phyloP scores from a whole-genome alignment of 1,140 invertebrate species.

The Megalopta genalis region DNA sequence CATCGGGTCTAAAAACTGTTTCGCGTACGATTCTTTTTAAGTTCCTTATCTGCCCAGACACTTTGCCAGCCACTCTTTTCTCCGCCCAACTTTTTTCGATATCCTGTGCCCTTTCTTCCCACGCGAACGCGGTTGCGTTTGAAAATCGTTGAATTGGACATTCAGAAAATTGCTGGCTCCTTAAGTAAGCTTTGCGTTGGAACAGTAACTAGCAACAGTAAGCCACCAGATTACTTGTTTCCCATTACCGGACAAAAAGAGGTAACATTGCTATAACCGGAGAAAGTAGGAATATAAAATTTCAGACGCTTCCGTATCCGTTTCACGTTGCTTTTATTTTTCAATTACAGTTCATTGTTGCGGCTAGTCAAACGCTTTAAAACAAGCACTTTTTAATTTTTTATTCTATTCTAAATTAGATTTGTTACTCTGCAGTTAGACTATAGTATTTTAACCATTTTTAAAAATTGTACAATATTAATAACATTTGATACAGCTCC shows the following conservation, averaged over 20 bases:
- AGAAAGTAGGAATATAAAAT: too few species aligned
- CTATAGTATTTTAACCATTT: too few species aligned
- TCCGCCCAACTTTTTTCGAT: background rate
- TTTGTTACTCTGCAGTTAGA: too few species aligned
- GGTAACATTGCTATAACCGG: background rate
- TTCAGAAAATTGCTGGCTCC: conserved; percentile 2
- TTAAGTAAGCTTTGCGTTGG: conserved; percentile 8
- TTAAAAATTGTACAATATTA: too few species aligned
- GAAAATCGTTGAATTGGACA: conserved; percentile 17
- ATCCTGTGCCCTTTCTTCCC: background rate
- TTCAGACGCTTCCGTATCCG: too few species aligned
- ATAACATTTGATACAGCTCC: too few species aligned
- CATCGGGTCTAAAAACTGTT: too few species aligned
- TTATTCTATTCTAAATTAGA: too few species aligned
- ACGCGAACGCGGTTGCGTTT: conserved; percentile 3
- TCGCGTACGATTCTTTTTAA: background rate
- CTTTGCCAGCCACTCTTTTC: background rate
- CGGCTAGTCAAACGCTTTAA: too few species aligned
- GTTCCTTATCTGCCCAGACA: conserved; percentile 18
- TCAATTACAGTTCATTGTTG: background rate
- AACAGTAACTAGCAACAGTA: background rate
- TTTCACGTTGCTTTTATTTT: background rate
- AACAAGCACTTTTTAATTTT: too few species aligned
- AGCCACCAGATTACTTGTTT: conserved; percentile 1
- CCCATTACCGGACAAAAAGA: background rate